Percentiles rank a stretch among this genome's conserved stretches.
phyloP scores from a whole-genome alignment of 2,888 invertebrate species.

The Cepaea hortensis region DNA sequence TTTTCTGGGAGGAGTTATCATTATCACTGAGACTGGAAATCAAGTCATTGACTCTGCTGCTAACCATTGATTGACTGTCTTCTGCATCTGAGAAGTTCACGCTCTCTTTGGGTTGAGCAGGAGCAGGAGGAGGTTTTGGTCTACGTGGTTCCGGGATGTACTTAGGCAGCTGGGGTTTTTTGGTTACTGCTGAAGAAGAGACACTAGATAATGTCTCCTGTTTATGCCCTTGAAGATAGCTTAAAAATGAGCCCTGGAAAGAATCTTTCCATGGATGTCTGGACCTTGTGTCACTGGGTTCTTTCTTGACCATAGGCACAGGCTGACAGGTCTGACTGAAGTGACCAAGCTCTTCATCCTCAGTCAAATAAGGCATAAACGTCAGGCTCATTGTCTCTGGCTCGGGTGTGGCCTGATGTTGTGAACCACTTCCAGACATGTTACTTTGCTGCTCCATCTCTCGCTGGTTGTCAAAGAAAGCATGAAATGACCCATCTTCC shows the following conservation, averaged over 20 bases:
- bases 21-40: slow-evolving; percentile 60
- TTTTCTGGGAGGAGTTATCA: slow-evolving; percentile 50
- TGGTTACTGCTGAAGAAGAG: slow-evolving; percentile 66
- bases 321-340: slow-evolving; percentile 58
- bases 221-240: slow-evolving; percentile 73
- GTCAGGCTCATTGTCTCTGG: slow-evolving; percentile 44
- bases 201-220: slow-evolving; percentile 73
- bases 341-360: slow-evolving; percentile 72
- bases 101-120: slow-evolving; percentile 46
- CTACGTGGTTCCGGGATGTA: slow-evolving; percentile 71
- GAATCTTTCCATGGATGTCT: slow-evolving; percentile 17
- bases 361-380: slow-evolving; percentile 53
- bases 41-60: slow-evolving; percentile 59
- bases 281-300: neutral
- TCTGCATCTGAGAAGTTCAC: slow-evolving; percentile 61
- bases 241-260: slow-evolving; percentile 71
- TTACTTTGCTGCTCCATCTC: slow-evolving; percentile 18
- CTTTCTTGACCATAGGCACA: slow-evolving; percentile 38
- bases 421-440: neutral
- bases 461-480: slow-evolving; percentile 33
- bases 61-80: slow-evolving; percentile 52
- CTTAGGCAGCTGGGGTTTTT: slow-evolving; percentile 71
- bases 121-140: slow-evolving; percentile 55
- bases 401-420: slow-evolving; percentile 27
- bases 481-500: slow-evolving; percentile 42